Evolutionary conservation across 2,888 invertebrate genomes (phyloP), one percentile per base, ranked within the genome.

Genomic region (Galeopsomyia nigrocyanea): DNA sequence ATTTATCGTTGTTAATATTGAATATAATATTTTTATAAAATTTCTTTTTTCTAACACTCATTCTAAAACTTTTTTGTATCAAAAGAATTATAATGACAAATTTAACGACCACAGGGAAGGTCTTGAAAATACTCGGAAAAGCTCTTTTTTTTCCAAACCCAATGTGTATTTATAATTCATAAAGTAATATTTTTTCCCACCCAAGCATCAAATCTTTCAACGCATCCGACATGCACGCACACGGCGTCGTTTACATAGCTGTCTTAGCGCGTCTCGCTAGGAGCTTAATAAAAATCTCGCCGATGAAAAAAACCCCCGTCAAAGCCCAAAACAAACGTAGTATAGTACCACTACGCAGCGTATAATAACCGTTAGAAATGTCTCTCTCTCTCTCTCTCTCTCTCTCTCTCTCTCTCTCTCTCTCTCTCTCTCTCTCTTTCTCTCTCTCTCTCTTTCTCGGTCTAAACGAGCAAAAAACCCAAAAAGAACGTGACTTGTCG

Each of bases 401-500:
- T 39, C 39, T 39, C 39, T 39, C 7, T 17, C 56, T 10, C 39
- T 39, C 39, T 39, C 39, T 39, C 7, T 17, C 56, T 10, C 39
- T 39, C 39, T 39, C 39, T 39, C 7, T 17, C 56, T 10, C 39
- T 39, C 39, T 39, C 39, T 39, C 7, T 17, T 46, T 31, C 31
- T 31, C 31, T 31, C 31, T 31, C 3, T 26, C 55, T 65, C 64
- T 53, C 51, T 65, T 65, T 19, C 26, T 47, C 65, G 46, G 55
- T 47, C 55, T 39, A 39, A 58, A 50, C 17, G n/a, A 16, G 31
- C 57, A 68, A 46, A 55, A 47, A 46, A 65, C 2, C 13, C 47
- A 63, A 72, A 49, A 50, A 68, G 68, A 65, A 57, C 55, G 65
- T 73, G 61, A 68, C 61, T 61, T 49, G 68, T 62, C 50, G 13